These are phyloP conservation scores for Scaptomyza montana DNA, from an alignment of 1,140 invertebrate species.

Conservation along the genomic window DNA sequence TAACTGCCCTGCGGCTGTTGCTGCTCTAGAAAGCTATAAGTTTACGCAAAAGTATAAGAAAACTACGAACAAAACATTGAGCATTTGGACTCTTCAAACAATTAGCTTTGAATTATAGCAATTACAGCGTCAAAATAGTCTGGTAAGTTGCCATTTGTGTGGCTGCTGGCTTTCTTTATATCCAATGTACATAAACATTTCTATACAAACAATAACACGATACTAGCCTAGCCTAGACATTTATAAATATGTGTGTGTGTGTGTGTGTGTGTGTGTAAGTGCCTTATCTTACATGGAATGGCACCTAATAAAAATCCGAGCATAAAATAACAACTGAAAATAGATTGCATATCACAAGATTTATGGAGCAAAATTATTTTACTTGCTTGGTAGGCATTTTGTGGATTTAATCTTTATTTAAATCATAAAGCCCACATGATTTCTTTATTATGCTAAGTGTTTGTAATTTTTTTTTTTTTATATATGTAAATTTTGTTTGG, in stretches of 20 bases:
- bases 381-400: neutral
- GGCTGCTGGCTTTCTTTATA: no score
- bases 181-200: constrained; percentile 23
- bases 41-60: constrained; percentile 12
- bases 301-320: constrained; percentile 19
- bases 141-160: constrained; percentile 17
- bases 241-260: no score
- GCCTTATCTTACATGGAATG: constrained; percentile 5
- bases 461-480: no score
- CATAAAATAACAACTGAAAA: constrained; percentile 33
- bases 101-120: constrained; percentile 60
- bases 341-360: constrained; percentile 19
- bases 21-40: neutral
- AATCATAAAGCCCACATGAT: no score
- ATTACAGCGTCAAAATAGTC: constrained; percentile 21
- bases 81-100: constrained; percentile 24
- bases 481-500: no score
- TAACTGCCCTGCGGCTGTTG: constrained; percentile 18
- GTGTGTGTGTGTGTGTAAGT: neutral
- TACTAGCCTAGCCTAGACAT: neutral
- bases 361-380: no score
- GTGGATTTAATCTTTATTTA: neutral
- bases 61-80: neutral
- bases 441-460: no score
- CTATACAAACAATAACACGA: constrained; percentile 25